Base-by-base conservation (phyloP, 2,888 invertebrate species). In the Lutraria lutraria region DNA sequence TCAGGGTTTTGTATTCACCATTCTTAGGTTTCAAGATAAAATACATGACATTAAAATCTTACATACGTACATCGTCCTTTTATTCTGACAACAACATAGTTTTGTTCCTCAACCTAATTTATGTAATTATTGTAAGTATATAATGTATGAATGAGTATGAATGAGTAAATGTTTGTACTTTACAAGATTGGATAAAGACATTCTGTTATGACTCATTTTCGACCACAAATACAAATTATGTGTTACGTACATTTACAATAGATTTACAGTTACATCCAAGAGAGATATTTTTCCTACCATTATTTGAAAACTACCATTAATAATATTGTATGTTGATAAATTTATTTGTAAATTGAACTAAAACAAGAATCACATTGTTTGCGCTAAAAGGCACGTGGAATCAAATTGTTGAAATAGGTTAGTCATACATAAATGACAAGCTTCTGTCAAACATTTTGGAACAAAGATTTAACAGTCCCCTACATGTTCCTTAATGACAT, bases 301-400 rank as follows among this genome's bases (percentile, higher is more conserved):
- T 68, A 13, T 68, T 68, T 68, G 25, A 68, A 68, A 68, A 68
- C n/a, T n/a, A 68, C 25, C 63, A 13, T 68, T n/a, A n/a, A n/a
- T n/a, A n/a, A n/a, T n/a, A n/a, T n/a, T 68, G 63, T 68, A 1
- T 25, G 25, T 25, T 68, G 63, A 68, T 25, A 68, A 68, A 68
- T 68, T n/a, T 68, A 68, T 25, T 68, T 68, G 25, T 25, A 68
- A n/a, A 25, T n/a, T 13, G 25, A 25, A n/a, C 43, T 25, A 10
- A 68, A 68, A 68, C 25, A 68, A n/a, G 63, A 68, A 68, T 68
- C 63, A 25, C 13, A 68, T 68, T 68, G 63, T 68, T 68, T 68
- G 25, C 60, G 60, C n/a, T 60, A 68, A 25, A 68, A n/a, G n/a
- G 63, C 63, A 68, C 63, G 63, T 68, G 63, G 63, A 68, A 68